These are phyloP conservation scores for Eristalis intricaria DNA, from an alignment of 2,888 invertebrate species.

Conservation along the genomic window DNA sequence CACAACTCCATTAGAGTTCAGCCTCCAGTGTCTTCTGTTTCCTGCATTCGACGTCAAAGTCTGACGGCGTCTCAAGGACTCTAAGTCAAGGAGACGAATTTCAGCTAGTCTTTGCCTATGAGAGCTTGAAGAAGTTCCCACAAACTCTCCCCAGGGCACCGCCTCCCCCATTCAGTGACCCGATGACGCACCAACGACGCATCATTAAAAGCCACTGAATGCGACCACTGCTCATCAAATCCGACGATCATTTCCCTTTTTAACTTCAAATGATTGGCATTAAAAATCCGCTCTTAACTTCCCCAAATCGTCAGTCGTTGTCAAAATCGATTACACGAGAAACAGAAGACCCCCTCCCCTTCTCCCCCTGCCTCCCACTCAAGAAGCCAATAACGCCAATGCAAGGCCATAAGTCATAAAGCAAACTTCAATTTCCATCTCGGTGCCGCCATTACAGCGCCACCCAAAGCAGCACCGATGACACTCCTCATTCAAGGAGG, in stretches of 20 bases:
- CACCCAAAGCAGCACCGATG: not conserved
- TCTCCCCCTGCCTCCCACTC: not conserved
- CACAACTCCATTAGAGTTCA: too few species aligned
- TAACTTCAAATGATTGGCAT: not conserved
- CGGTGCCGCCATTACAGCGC: not conserved
- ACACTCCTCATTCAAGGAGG: constrained; percentile 13
- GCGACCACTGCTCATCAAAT: not conserved
- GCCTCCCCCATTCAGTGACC: not conserved
- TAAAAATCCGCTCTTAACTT: not conserved
- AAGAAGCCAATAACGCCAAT: constrained; percentile 12
- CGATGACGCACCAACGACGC: not conserved
- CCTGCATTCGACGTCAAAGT: too few species aligned
- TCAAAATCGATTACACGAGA: constrained; percentile 14
- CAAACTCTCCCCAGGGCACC: too few species aligned
- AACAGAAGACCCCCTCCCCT: not conserved
- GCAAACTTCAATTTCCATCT: constrained; percentile 25
- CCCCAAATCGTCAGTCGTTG: not conserved
- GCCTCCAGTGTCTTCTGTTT: too few species aligned
- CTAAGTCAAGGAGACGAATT: not conserved
- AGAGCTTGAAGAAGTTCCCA: too few species aligned
- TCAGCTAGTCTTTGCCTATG: too few species aligned
- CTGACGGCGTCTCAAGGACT: not conserved
- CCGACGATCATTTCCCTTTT: not conserved
- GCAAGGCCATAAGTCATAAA: constrained; percentile 44
- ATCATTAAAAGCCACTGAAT: not conserved